Conservation (phyloP, 2,888 invertebrate genomes). For the Stomorhina lunata region DNA sequence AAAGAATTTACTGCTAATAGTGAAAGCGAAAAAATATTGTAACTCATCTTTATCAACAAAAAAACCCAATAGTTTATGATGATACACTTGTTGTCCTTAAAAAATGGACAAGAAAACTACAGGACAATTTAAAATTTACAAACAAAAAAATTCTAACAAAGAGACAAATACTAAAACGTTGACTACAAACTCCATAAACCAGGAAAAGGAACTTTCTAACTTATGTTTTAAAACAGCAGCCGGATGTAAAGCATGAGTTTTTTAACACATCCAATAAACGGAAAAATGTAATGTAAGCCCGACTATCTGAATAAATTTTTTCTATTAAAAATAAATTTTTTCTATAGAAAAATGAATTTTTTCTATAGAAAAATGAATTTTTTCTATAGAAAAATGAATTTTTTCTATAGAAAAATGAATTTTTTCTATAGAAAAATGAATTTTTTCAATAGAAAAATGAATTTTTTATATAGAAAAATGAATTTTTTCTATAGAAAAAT, state of each 20-base stretch:
- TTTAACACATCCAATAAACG: constrained; percentile 4
- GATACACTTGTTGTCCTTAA: constrained; percentile 37
- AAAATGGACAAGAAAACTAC: neutral
- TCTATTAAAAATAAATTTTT: too few species aligned
- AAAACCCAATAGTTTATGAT: constrained; percentile 43
- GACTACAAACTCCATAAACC: constrained; percentile 2
- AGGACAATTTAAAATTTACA: constrained; percentile 32
- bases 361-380: too few species aligned
- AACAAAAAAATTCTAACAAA: neutral
- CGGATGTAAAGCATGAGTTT: constrained; percentile 37
- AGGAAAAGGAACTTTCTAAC: neutral
- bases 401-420: too few species aligned
- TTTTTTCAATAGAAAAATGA: too few species aligned
- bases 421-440: too few species aligned
- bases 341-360: too few species aligned
- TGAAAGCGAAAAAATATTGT: neutral
- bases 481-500: too few species aligned
- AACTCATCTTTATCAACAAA: neutral
- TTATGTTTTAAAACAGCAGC: neutral
- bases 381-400: too few species aligned
- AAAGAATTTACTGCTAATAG: neutral
- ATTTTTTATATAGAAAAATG: too few species aligned
- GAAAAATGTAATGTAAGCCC: too few species aligned
- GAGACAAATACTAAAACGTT: neutral
- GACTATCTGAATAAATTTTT: too few species aligned